These are phyloP conservation scores for Cebus imitator DNA, from an alignment of 2,113 vertebrate genomes.

Conservation along the genomic window DNA sequence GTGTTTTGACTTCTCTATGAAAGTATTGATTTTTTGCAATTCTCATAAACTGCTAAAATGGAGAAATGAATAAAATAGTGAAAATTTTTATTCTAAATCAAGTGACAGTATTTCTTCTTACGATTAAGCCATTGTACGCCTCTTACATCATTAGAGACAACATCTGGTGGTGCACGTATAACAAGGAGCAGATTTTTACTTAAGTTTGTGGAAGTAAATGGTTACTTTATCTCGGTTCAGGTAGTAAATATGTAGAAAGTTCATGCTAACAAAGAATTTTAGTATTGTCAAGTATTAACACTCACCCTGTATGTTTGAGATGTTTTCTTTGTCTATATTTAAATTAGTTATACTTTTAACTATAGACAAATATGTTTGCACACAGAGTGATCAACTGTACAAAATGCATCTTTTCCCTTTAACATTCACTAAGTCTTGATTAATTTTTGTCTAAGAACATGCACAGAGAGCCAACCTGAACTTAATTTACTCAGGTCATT, in stretches of 20 bases:
- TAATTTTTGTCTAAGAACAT: slow-evolving; percentile 77
- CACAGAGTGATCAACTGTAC: slow-evolving; percentile 73
- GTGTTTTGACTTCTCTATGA: slow-evolving; percentile 44
- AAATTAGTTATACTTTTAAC: slow-evolving; percentile 79
- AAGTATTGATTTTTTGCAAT: slow-evolving; percentile 48
- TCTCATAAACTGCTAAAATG: slow-evolving; percentile 24
- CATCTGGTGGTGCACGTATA: slow-evolving; percentile 81
- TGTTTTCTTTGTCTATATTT: slow-evolving; percentile 73
- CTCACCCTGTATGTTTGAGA: background rate
- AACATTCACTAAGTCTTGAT: slow-evolving; percentile 76
- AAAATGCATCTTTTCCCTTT: slow-evolving; percentile 68
- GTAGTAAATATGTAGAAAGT: slow-evolving; percentile 81
- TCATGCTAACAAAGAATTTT: slow-evolving; percentile 80
- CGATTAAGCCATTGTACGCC: slow-evolving; percentile 77
- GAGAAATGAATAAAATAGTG: slow-evolving; percentile 68
- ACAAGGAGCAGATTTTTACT: slow-evolving; percentile 84
- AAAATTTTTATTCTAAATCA: slow-evolving; percentile 63
- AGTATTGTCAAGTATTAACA: slow-evolving; percentile 59
- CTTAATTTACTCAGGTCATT: slow-evolving; percentile 80
- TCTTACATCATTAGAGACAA: slow-evolving; percentile 80
- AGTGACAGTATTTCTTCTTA: slow-evolving; percentile 78
- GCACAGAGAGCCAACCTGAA: slow-evolving; percentile 76
- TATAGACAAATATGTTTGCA: slow-evolving; percentile 76
- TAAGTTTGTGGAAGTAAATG: slow-evolving; percentile 79
- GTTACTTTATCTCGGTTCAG: slow-evolving; percentile 83